phyloP scores from a whole-genome alignment of 2,797 vertebrate species.

The Picus viridis region DNA sequence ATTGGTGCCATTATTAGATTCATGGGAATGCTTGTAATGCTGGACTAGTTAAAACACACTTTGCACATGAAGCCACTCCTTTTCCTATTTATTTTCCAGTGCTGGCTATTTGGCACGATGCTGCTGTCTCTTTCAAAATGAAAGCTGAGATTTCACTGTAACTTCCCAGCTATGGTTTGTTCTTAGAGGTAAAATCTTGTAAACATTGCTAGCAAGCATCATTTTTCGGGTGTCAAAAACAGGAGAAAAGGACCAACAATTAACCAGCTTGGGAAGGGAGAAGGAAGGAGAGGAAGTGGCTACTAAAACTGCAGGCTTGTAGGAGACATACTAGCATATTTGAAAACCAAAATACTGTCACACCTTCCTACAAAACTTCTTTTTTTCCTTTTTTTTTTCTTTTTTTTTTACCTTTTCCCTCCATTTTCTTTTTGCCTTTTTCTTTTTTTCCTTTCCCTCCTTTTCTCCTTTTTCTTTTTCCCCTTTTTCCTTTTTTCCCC shows the following conservation, averaged over 20 bases:
- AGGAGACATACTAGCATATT: background rate
- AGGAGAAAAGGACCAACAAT: background rate
- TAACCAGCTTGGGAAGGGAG: fast-evolving
- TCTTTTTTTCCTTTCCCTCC: too few relatives aligned
- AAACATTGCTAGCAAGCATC: background rate
- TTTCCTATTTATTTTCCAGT: background rate
- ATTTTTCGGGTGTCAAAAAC: background rate
- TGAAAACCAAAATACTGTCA: background rate
- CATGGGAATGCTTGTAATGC: background rate
- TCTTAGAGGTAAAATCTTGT: background rate
- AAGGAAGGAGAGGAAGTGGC: background rate
- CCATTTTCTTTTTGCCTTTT: too few relatives aligned
- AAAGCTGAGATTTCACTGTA: background rate
- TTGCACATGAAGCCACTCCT: background rate
- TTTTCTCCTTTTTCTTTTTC: too few relatives aligned
- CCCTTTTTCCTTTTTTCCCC: too few relatives aligned
- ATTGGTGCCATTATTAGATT: slow-evolving; percentile 19
- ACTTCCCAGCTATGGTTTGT: background rate
- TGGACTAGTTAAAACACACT: background rate
- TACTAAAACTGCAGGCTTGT: background rate
- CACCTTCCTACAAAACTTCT: background rate
- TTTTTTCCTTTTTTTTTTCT: too few relatives aligned
- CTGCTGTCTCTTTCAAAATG: background rate
- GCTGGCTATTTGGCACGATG: background rate
- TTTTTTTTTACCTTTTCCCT: too few relatives aligned